These are phyloP conservation scores for Dendrocopos noguchii DNA, from an alignment of 2,113 vertebrate genomes.

Conservation along the genomic window DNA sequence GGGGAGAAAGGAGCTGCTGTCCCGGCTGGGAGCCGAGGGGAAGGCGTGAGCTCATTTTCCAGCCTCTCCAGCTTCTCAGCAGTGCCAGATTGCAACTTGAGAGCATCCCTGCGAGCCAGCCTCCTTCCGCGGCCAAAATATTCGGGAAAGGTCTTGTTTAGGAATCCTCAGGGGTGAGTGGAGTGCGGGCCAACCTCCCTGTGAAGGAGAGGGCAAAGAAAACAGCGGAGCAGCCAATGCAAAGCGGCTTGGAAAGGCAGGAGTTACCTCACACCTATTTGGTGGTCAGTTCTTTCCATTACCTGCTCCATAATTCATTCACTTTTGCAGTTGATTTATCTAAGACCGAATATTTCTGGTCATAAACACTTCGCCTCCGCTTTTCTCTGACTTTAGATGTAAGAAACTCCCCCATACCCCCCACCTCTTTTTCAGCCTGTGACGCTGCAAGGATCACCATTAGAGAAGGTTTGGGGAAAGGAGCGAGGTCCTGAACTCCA, in stretches of 20 bases:
- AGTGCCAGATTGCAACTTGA: background rate
- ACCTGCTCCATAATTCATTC: constrained; percentile 59
- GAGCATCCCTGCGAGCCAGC: background rate
- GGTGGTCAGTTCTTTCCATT: constrained; percentile 46
- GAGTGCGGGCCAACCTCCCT: background rate
- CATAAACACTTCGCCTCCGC: constrained; percentile 67
- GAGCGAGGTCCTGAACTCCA: background rate
- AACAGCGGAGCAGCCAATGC: background rate
- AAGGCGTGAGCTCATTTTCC: background rate
- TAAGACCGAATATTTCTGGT: constrained; percentile 67
- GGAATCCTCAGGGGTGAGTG: background rate
- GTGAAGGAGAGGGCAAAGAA: background rate
- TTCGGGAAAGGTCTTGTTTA: background rate
- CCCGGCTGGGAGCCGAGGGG: background rate
- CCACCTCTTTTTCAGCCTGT: background rate
- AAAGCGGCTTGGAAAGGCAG: background rate
- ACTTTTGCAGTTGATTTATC: constrained; percentile 70
- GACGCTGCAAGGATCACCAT: background rate
- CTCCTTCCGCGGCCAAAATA: background rate
- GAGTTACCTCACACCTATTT: background rate
- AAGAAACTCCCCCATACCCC: background rate
- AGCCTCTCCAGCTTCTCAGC: background rate
- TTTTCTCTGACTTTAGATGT: constrained; percentile 65
- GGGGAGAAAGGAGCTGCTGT: background rate
- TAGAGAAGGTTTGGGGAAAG: background rate